These are phyloP conservation scores for Whitmania pigra DNA, from an alignment of 1,140 invertebrate species.

Conservation along the genomic window DNA sequence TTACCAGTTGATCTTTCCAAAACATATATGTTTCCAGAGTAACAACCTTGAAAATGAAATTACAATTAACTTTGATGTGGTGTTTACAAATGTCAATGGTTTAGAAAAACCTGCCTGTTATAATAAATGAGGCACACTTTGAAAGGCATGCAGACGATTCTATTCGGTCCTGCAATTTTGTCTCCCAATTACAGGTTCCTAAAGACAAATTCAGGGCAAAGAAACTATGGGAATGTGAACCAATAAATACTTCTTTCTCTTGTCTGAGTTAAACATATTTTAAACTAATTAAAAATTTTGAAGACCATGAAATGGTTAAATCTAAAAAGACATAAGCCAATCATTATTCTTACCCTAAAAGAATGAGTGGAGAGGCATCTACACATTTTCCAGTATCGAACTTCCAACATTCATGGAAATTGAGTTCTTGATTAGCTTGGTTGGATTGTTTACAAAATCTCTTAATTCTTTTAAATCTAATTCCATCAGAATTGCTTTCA, in stretches of 20 bases:
- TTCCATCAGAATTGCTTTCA: no score
- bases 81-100: not conserved
- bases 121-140: conserved; percentile 36
- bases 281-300: not conserved
- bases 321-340: not conserved
- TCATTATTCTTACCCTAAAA: not conserved
- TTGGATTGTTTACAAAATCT: conserved; percentile 15
- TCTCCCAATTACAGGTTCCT: conserved; percentile 39
- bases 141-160: conserved; percentile 48
- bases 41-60: conserved; percentile 48
- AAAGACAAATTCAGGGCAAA: conserved; percentile 44
- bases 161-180: conserved; percentile 45
- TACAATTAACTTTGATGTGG: no score
- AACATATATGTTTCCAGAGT: conserved; percentile 54
- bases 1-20: conserved; percentile 47
- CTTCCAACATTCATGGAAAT: conserved; percentile 38
- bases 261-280: conserved; percentile 26
- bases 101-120: conserved; percentile 36
- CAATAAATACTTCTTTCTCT: conserved; percentile 40
- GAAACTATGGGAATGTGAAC: conserved; percentile 53
- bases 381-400: conserved; percentile 56
- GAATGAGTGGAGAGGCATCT: conserved; percentile 52
- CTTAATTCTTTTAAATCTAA: not conserved
- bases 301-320: not conserved
- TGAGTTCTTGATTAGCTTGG: not conserved